Conservation (phyloP, 2,797 vertebrate species). For the Channallabes apus region DNA sequence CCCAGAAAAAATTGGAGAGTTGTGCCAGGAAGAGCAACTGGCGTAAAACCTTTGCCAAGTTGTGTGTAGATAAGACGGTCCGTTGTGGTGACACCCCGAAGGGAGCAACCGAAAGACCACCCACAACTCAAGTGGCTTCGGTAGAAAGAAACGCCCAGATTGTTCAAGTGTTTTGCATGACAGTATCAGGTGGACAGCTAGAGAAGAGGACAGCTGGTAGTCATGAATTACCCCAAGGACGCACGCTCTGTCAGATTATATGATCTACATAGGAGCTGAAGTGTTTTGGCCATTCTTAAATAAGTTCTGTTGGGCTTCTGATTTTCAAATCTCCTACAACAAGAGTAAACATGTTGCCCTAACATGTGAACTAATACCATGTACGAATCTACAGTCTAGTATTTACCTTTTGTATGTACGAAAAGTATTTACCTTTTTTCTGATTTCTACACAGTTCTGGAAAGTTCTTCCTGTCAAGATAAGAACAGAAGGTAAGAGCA, state of each 20-base stretch:
- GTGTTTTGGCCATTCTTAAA: not conserved
- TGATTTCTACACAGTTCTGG: constrained; percentile 59
- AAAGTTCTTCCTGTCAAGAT: constrained; percentile 60
- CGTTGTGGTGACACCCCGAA: too few relatives aligned
- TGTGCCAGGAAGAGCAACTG: too few relatives aligned
- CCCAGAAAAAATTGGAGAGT: too few relatives aligned
- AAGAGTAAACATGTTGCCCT: not conserved
- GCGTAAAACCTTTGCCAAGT: too few relatives aligned
- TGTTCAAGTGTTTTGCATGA: not conserved
- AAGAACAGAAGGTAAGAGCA: constrained; percentile 13
- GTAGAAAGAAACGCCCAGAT: not conserved
- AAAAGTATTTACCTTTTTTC: constrained; percentile 66
- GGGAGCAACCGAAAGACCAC: too few relatives aligned
- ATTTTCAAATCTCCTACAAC: not conserved
- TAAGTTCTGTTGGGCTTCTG: not conserved
- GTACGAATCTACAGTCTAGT: too few relatives aligned
- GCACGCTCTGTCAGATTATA: not conserved
- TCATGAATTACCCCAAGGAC: too few relatives aligned
- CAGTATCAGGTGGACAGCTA: not conserved
- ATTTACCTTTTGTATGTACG: constrained; percentile 69
- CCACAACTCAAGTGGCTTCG: not conserved
- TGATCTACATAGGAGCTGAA: not conserved
- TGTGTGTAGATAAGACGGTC: too few relatives aligned
- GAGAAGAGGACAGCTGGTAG: not conserved
- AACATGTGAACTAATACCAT: not conserved